Percentiles rank a stretch among this genome's conserved stretches.
phyloP scores from a whole-genome alignment of 2,113 vertebrate species.

The Copsychus sechellarum region DNA sequence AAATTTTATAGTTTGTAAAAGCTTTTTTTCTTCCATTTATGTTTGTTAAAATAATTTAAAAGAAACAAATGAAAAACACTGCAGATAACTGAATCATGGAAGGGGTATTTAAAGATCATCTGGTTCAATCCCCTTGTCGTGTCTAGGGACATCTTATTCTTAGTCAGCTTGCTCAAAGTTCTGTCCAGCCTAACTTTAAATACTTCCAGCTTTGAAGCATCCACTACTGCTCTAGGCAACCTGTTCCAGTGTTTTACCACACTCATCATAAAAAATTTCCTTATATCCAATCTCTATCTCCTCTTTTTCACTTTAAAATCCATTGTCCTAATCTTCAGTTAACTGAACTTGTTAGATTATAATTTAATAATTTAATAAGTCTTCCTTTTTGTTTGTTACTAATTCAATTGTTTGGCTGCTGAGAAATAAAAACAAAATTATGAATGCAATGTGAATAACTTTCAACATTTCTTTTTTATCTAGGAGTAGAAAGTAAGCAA shows the following conservation, averaged over 20 bases:
- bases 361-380: too few relatives aligned
- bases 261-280: not conserved
- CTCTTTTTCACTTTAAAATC: not conserved
- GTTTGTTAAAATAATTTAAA: not conserved
- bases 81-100: not conserved
- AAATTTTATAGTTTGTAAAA: not conserved
- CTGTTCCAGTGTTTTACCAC: not conserved
- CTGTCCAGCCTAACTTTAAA: not conserved
- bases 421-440: not conserved
- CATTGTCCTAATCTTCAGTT: not conserved
- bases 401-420: not conserved
- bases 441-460: not conserved
- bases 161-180: not conserved
- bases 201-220: not conserved
- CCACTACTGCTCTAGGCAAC: not conserved
- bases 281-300: not conserved
- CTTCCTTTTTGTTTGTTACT: not conserved
- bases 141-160: not conserved
- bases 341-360: not conserved
- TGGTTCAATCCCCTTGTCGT: not conserved
- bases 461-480: not conserved
- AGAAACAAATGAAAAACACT: not conserved
- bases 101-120: not conserved
- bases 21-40: not conserved
- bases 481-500: slow-evolving; percentile 7